Conservation (phyloP, 2,797 vertebrate genomes). For the Spondyliosoma cantharus region DNA sequence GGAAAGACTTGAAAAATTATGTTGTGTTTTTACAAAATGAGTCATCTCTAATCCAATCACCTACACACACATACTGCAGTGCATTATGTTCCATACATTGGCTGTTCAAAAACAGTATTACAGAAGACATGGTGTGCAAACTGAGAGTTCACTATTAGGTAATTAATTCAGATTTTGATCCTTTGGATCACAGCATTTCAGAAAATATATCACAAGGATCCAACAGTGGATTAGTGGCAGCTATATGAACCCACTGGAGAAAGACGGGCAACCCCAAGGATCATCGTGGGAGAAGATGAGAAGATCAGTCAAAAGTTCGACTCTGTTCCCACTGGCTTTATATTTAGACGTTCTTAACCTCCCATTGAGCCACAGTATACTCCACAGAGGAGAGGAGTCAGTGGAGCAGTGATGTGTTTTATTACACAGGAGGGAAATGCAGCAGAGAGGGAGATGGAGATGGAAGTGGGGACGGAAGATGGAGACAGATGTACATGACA, state of each 20-base stretch:
- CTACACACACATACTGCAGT: background rate
- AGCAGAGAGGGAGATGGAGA: background rate
- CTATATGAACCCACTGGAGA: conserved; percentile 24
- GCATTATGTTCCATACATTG: background rate
- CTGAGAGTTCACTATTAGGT: conserved; percentile 3
- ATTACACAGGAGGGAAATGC: conserved; percentile 15
- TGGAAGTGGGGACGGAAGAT: conserved; percentile 8
- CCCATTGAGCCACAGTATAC: conserved; percentile 26
- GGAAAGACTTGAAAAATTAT: background rate
- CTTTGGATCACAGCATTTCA: conserved; percentile 24
- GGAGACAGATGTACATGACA: conserved; percentile 11
- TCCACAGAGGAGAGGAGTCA: conserved; percentile 14
- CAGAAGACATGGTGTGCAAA: background rate
- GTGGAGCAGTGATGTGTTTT: conserved; percentile 18
- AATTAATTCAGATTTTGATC: conserved; percentile 7
- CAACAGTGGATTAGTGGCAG: conserved; percentile 5
- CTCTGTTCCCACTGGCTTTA: conserved; percentile 40
- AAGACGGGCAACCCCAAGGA: background rate
- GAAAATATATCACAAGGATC: conserved; percentile 29
- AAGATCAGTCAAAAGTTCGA: conserved; percentile 35
- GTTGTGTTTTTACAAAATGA: background rate
- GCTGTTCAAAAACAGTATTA: conserved; percentile 6
- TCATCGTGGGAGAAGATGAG: conserved; percentile 32
- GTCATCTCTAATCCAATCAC: background rate
- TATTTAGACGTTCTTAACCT: conserved; percentile 66